phyloP scores from a whole-genome alignment of 2,113 vertebrate genomes.

The Sigmodon hispidus region DNA sequence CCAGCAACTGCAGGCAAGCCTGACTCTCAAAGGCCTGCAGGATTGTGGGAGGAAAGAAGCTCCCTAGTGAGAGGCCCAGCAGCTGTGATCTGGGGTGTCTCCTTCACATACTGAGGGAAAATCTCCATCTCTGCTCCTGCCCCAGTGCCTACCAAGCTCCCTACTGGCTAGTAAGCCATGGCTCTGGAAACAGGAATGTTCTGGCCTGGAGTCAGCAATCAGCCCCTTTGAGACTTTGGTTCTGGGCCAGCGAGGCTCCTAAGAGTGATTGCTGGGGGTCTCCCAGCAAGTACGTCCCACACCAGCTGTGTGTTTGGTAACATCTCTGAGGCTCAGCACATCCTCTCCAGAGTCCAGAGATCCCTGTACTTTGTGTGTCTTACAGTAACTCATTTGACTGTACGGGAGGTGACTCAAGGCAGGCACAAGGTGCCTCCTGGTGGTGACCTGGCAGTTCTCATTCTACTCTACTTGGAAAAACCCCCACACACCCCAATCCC shows the following conservation, averaged over 20 bases:
- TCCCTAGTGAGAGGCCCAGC: neutral
- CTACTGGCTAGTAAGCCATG: neutral
- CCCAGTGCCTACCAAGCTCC: neutral
- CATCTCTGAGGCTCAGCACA: neutral
- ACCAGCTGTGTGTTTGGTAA: neutral
- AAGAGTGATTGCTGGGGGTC: neutral
- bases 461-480: neutral
- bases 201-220: neutral
- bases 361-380: neutral
- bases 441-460: neutral
- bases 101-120: rapidly evolving
- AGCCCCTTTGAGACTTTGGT: neutral
- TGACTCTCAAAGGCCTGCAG: neutral
- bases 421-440: conserved; percentile 54
- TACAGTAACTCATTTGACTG: neutral
- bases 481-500: too few relatives aligned
- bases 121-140: neutral
- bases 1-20: neutral
- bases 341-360: neutral
- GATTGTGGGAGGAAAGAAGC: neutral
- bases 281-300: neutral
- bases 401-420: neutral
- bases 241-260: neutral
- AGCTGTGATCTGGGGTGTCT: rapidly evolving
- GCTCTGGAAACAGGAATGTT: neutral